Percentiles rank a stretch among this genome's conserved stretches.
These are phyloP conservation scores for Suricata suricatta DNA, from an alignment of 2,113 vertebrate species.

Conservation along the genomic window DNA sequence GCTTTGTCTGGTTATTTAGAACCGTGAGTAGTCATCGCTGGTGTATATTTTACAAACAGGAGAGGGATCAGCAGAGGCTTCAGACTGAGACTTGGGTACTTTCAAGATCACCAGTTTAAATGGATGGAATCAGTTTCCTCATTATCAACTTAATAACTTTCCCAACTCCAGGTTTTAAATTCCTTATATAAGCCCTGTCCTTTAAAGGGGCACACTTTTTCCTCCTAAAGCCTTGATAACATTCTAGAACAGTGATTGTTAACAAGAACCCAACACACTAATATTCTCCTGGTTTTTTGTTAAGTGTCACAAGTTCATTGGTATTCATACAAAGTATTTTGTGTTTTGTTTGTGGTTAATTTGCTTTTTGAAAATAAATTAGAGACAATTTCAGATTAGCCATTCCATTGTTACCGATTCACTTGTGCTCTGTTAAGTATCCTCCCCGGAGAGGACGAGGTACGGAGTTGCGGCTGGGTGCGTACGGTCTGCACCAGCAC, in stretches of 20 bases:
- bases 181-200: neutral
- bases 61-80: neutral
- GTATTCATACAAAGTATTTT: neutral
- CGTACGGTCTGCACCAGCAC: neutral
- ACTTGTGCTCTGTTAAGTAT: neutral
- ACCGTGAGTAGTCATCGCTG: neutral
- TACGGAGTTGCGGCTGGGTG: neutral
- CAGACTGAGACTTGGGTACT: neutral
- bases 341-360: neutral
- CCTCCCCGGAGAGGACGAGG: neutral
- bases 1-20: neutral
- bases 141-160: neutral
- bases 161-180: neutral
- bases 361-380: neutral
- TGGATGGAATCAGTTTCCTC: neutral
- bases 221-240: neutral
- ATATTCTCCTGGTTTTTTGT: neutral
- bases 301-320: neutral
- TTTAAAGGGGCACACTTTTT: neutral
- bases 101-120: neutral
- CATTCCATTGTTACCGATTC: neutral
- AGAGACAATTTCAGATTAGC: neutral
- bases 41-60: neutral
- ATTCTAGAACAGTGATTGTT: neutral
- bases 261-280: neutral